Conservation (phyloP, 2,113 vertebrate genomes). For the Notarius lentiginosus region DNA sequence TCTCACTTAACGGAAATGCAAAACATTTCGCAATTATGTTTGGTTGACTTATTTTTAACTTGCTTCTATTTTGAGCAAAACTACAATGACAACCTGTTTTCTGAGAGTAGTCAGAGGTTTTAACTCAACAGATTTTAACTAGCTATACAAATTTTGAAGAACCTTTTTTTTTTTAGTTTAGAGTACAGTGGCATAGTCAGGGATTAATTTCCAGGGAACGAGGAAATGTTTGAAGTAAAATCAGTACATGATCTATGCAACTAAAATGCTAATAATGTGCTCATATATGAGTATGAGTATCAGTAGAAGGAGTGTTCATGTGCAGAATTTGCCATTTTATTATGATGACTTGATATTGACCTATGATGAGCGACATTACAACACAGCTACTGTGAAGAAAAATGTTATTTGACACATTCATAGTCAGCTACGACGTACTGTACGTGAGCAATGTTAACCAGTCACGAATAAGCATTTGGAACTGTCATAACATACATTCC, state of each 20-base stretch:
- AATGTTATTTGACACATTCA: neutral
- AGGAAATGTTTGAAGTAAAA: neutral
- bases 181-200: neutral
- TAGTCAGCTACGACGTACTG: neutral
- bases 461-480: neutral
- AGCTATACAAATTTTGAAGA: neutral
- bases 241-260: neutral
- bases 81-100: no score
- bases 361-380: neutral
- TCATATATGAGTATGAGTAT: neutral
- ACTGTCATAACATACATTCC: neutral
- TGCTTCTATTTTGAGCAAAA: no score
- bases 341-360: neutral
- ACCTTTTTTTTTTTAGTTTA: neutral
- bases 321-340: neutral
- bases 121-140: neutral
- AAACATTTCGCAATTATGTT: no score
- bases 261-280: neutral
- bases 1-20: no score
- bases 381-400: neutral
- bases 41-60: no score
- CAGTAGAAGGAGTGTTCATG: neutral
- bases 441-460: neutral
- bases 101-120: neutral
- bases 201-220: neutral